These are phyloP conservation scores for Fregetta grallaria DNA, from an alignment of 2,113 vertebrate genomes.

Conservation along the genomic window DNA sequence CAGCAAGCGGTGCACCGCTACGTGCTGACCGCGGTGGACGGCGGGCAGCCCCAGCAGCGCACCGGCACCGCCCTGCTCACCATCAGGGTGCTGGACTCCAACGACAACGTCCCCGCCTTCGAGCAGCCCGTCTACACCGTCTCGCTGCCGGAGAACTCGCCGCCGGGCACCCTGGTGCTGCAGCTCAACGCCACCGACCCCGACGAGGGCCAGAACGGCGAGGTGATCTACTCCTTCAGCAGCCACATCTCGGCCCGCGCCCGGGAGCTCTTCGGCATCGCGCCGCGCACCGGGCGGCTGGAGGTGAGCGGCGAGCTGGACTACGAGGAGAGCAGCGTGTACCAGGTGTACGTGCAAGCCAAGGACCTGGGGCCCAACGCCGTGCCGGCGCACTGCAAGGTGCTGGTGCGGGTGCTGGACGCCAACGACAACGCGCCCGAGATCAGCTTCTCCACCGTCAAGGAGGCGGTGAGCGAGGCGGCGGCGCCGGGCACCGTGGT, in stretches of 20 bases:
- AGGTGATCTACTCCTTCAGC: conserved; percentile 94
- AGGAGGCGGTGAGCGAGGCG: conserved; percentile 92
- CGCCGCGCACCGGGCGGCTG: conserved; percentile 87
- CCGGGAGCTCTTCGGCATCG: conserved; percentile 90
- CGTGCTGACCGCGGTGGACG: conserved; percentile 96
- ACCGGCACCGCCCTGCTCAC: conserved; percentile 95
- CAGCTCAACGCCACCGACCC: conserved; percentile 95
- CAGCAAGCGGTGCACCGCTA: conserved; percentile 95
- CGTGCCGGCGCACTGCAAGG: conserved; percentile 95
- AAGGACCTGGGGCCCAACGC: conserved; percentile 95
- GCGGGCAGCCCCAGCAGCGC: conserved; percentile 86
- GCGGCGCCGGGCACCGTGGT: conserved; percentile 93
- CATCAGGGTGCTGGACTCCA: conserved; percentile 93
- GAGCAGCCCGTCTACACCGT: conserved; percentile 93
- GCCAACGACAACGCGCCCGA: conserved; percentile 95
- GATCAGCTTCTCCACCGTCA: conserved; percentile 96
- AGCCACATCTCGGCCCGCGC: conserved; percentile 91
- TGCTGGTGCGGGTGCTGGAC: conserved; percentile 89
- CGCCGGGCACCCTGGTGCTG: conserved; percentile 89
- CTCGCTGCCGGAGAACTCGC: conserved; percentile 89
- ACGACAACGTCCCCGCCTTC: conserved; percentile 96
- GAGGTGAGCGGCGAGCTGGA: conserved; percentile 94
- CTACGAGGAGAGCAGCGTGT: conserved; percentile 90
- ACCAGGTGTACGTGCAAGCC: conserved; percentile 95
- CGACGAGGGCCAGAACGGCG: conserved; percentile 94